A percentile compares a stretch with the other conserved stretches of the same genome.
Conservation (phyloP, 1,140 invertebrate species). For the Aethina tumida region DNA sequence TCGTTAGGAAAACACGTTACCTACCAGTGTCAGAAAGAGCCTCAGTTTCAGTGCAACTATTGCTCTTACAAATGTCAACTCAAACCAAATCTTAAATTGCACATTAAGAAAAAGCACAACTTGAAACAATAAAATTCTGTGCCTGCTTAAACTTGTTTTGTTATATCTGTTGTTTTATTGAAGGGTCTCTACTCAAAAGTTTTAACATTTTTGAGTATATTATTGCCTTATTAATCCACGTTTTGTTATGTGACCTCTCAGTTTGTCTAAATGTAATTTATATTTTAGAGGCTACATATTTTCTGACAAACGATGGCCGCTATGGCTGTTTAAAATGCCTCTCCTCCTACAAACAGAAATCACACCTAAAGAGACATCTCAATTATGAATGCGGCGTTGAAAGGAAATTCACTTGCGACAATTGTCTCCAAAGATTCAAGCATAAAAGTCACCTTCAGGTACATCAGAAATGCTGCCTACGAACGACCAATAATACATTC, state of each 20-base stretch:
- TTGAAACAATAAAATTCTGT: too few species aligned
- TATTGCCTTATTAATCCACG: too few species aligned
- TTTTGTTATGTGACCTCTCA: neutral
- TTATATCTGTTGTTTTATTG: too few species aligned
- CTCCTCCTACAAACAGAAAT: constrained; percentile 20
- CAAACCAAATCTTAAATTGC: constrained; percentile 6
- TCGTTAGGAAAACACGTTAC: constrained; percentile 43
- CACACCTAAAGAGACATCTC: constrained; percentile 33
- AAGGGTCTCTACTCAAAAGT: too few species aligned
- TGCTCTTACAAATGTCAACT: neutral
- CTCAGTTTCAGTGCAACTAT: constrained; percentile 26
- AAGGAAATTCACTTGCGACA: constrained; percentile 14
- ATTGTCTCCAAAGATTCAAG: constrained; percentile 10
- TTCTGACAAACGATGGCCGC: constrained; percentile 6
- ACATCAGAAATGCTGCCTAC: constrained; percentile 11
- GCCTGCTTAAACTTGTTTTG: too few species aligned
- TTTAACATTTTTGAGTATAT: too few species aligned
- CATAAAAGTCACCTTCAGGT: constrained; percentile 12
- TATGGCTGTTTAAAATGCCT: constrained; percentile 11
- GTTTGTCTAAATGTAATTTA: too few species aligned
- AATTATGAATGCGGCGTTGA: constrained; percentile 44
- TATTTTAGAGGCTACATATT: constrained; percentile 9
- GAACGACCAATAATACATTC: too few species aligned
- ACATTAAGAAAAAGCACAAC: constrained; percentile 3
- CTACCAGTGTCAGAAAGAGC: constrained; percentile 31